phyloP scores from a whole-genome alignment of 2,888 invertebrate genomes.

The Hecatera dysodea region DNA sequence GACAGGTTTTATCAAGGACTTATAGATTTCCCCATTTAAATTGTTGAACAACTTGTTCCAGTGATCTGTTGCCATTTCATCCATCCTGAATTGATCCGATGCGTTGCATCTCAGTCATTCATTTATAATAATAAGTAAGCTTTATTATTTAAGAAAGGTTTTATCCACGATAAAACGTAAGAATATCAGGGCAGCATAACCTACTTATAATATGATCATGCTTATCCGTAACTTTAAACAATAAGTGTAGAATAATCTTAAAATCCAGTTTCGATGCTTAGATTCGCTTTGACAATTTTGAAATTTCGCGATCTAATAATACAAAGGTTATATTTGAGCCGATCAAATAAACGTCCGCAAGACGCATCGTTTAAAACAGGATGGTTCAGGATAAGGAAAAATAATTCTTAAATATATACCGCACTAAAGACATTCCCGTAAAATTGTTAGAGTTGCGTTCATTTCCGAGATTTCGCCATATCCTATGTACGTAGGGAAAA shows the following conservation, averaged over 20 bases:
- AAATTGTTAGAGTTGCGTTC: not conserved
- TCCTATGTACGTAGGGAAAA: not conserved
- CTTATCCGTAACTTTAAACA: too few relatives aligned
- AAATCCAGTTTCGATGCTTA: not conserved
- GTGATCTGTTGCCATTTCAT: too few relatives aligned
- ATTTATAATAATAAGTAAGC: too few relatives aligned
- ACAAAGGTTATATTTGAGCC: not conserved
- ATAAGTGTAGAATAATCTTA: not conserved
- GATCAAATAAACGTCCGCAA: not conserved
- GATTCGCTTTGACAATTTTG: not conserved
- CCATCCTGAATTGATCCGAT: too few relatives aligned
- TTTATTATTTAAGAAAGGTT: too few relatives aligned
- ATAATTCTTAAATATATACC: not conserved
- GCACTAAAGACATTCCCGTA: not conserved
- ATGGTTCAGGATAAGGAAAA: not conserved
- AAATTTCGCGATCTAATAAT: not conserved
- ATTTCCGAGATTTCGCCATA: not conserved
- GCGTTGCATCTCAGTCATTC: too few relatives aligned
- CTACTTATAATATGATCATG: too few relatives aligned
- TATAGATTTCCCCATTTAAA: too few relatives aligned
- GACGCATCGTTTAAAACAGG: not conserved
- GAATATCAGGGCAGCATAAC: too few relatives aligned
- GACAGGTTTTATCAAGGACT: too few relatives aligned
- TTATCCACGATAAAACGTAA: too few relatives aligned
- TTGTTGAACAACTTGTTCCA: too few relatives aligned